Percentiles rank a stretch among this genome's conserved stretches.
Evolutionary conservation across 2,797 vertebrate genomes (phyloP).

Genomic region (Leptoclinus maculatus): DNA sequence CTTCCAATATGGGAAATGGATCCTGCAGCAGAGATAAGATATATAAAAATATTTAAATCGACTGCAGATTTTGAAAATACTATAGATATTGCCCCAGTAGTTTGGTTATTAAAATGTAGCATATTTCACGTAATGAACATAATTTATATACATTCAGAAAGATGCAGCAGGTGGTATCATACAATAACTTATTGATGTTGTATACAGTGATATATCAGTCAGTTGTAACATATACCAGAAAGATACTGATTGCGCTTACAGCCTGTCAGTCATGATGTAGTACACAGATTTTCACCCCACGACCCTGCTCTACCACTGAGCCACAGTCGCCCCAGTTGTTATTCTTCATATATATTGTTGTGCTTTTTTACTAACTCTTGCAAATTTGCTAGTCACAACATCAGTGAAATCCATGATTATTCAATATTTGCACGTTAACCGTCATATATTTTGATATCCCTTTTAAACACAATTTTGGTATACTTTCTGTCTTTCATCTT

Average conservation of each 20-base stretch:
- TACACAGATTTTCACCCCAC: not conserved
- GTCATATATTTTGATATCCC: not conserved
- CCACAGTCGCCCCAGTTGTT: no score
- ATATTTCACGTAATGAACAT: not conserved
- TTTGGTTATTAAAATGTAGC: not conserved
- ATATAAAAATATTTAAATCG: not conserved
- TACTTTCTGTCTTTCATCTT: not conserved
- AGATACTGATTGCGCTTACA: not conserved
- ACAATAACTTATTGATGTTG: not conserved
- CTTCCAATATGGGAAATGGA: slow-evolving; percentile 33
- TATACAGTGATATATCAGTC: not conserved
- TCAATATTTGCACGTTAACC: not conserved
- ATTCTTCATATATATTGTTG: not conserved
- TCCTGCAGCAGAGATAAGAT: slow-evolving; percentile 31
- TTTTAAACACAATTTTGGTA: not conserved
- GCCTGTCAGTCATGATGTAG: not conserved
- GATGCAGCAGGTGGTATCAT: not conserved
- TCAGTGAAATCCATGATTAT: not conserved
- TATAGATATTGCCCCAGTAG: not conserved
- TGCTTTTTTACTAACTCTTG: not conserved
- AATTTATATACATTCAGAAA: not conserved
- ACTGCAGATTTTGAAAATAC: slow-evolving; percentile 12
- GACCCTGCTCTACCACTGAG: no score
- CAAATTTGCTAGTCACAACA: not conserved
- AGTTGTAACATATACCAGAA: not conserved